Evolutionary conservation across 2,113 vertebrate species (phyloP).

Genomic region (Bothrops jararaca): DNA sequence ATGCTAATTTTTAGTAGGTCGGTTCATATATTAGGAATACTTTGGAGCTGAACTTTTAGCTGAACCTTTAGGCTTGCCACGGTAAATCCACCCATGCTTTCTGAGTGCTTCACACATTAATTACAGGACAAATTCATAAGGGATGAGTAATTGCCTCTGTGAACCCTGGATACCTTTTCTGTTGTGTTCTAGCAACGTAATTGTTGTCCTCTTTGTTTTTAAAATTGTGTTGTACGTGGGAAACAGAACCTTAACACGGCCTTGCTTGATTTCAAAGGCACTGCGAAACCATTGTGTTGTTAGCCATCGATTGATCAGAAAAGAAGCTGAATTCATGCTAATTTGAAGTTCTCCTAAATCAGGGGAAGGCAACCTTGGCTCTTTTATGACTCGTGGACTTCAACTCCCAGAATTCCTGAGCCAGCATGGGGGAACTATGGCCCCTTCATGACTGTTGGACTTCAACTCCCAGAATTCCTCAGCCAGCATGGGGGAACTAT

Average conservation of each 20-base stretch:
- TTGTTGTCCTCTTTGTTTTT: constrained; percentile 19
- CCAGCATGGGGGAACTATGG: too few species aligned
- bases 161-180: constrained; percentile 37
- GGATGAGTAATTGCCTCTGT: constrained; percentile 39
- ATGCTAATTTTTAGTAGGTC: background rate
- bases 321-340: background rate
- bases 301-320: background rate
- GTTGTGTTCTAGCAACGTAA: background rate
- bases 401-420: too few species aligned
- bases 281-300: background rate
- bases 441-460: too few species aligned
- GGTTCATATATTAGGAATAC: background rate
- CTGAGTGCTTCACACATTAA: background rate
- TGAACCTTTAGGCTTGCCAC: background rate
- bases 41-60: constrained; percentile 5
- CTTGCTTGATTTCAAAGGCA: background rate
- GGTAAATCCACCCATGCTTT: background rate
- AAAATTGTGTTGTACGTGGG: background rate
- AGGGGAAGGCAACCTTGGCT: too few species aligned
- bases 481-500: too few species aligned
- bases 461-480: too few species aligned
- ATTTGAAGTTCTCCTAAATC: background rate
- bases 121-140: constrained; percentile 26
- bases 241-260: background rate
- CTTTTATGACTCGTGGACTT: too few species aligned